Percentiles rank a stretch among this genome's conserved stretches.
Evolutionary conservation across 2,888 invertebrate species (phyloP).

Genomic region (Conchocele bisecta): DNA sequence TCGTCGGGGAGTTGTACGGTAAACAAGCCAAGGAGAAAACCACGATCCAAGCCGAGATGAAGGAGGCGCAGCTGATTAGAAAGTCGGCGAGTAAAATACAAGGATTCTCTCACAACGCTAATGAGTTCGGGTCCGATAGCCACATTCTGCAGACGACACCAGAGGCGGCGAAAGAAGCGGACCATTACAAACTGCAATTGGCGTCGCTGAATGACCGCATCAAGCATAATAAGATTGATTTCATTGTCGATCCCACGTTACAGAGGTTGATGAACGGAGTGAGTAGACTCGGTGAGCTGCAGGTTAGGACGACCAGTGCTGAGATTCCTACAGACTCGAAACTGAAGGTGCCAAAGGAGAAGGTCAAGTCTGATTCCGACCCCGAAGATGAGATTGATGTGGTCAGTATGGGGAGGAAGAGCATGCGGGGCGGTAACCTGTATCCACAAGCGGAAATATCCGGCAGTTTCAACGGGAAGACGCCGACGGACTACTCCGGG

Average conservation of each 20-base stretch:
- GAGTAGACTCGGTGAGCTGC: slow-evolving; percentile 50
- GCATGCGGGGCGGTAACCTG: background rate
- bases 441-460: slow-evolving; percentile 10
- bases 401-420: background rate
- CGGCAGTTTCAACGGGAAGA: slow-evolving; percentile 26
- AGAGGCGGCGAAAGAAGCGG: slow-evolving; percentile 33
- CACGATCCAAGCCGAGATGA: slow-evolving; percentile 42
- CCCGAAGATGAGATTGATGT: slow-evolving; percentile 50
- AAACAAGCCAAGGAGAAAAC: slow-evolving; percentile 49
- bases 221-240: slow-evolving; percentile 47
- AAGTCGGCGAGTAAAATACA: slow-evolving; percentile 54
- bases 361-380: slow-evolving; percentile 31
- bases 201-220: slow-evolving; percentile 40
- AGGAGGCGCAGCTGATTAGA: slow-evolving; percentile 53
- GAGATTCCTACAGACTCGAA: slow-evolving; percentile 17
- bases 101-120: slow-evolving; percentile 35
- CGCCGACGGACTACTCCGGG: slow-evolving; percentile 48
- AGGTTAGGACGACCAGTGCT: slow-evolving; percentile 33
- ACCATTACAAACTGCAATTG: slow-evolving; percentile 48
- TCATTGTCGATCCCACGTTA: slow-evolving; percentile 45
- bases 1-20: slow-evolving; percentile 47
- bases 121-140: slow-evolving; percentile 52
- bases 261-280: slow-evolving; percentile 47
- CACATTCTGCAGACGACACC: slow-evolving; percentile 52
- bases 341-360: background rate